Evolutionary conservation across 2,113 vertebrate genomes (phyloP).

Genomic region (Montifringilla adamsi): DNA sequence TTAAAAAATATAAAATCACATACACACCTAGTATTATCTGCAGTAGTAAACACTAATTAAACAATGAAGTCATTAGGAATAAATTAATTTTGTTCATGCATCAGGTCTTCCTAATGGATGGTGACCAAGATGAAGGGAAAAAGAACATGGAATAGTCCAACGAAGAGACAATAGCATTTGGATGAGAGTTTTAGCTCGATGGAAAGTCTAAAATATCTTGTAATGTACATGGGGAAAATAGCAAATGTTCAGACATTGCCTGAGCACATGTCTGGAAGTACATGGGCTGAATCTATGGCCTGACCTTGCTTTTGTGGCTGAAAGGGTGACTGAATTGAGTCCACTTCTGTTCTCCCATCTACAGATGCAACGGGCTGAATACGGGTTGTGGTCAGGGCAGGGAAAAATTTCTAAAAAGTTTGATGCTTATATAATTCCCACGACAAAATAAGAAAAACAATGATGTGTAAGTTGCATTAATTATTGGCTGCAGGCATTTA

Average conservation of each 20-base stretch:
- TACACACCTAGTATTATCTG: not conserved
- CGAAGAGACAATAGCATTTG: not conserved
- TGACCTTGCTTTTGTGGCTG: not conserved
- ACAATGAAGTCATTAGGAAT: not conserved
- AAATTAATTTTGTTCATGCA: not conserved
- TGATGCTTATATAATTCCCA: not conserved
- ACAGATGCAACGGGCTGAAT: not conserved
- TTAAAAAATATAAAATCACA: not conserved
- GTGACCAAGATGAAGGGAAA: not conserved
- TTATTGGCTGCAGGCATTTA: not conserved
- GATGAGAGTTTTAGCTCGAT: not conserved
- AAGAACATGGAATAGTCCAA: not conserved
- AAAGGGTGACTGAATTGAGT: not conserved
- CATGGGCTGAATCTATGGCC: accelerated
- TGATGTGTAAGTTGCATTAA: not conserved
- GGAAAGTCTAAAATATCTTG: not conserved
- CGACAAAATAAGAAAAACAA: not conserved
- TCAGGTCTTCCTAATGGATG: not conserved
- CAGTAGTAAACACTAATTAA: not conserved
- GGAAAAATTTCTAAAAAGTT: not conserved
- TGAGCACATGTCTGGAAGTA: not conserved
- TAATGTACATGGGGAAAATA: not conserved
- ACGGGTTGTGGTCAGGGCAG: not conserved
- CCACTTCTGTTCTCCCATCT: not conserved
- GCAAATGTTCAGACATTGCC: not conserved